Conservation (phyloP, 2,113 vertebrate species). For the Saimiri boliviensis region DNA sequence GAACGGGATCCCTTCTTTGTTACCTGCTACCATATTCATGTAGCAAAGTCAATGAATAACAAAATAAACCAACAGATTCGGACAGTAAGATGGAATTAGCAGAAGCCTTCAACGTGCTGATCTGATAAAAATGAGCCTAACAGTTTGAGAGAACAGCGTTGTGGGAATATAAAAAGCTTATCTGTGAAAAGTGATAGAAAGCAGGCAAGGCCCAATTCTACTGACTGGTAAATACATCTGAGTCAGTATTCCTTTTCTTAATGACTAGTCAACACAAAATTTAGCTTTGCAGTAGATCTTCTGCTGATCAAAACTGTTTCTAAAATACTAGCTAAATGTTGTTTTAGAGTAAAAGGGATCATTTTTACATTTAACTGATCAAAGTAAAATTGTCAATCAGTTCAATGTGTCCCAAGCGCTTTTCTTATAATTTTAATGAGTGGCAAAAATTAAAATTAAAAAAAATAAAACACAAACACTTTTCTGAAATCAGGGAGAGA, state of each 20-base stretch:
- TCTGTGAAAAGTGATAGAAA: constrained; percentile 21
- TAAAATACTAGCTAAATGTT: background rate
- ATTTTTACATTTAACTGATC: constrained; percentile 1
- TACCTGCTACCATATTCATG: background rate
- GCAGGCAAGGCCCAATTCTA: background rate
- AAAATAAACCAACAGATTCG: background rate
- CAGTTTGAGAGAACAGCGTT: background rate
- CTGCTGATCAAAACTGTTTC: background rate
- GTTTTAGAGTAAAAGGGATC: background rate
- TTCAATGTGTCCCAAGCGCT: background rate
- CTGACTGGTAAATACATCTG: background rate
- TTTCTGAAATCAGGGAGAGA: constrained; percentile 13
- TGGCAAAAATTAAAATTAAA: background rate
- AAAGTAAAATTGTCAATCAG: constrained; percentile 14
- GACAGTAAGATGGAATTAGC: background rate
- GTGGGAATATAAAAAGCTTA: background rate
- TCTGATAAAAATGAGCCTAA: background rate
- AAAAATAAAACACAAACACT: background rate
- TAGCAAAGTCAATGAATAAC: background rate
- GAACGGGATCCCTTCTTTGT: background rate
- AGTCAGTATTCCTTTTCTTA: constrained; percentile 4
- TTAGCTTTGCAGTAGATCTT: background rate
- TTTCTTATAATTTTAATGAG: constrained; percentile 36
- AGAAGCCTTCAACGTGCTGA: background rate
- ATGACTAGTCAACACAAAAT: background rate